phyloP scores from a whole-genome alignment of 2,113 vertebrate species.

The Pao palembangensis region DNA sequence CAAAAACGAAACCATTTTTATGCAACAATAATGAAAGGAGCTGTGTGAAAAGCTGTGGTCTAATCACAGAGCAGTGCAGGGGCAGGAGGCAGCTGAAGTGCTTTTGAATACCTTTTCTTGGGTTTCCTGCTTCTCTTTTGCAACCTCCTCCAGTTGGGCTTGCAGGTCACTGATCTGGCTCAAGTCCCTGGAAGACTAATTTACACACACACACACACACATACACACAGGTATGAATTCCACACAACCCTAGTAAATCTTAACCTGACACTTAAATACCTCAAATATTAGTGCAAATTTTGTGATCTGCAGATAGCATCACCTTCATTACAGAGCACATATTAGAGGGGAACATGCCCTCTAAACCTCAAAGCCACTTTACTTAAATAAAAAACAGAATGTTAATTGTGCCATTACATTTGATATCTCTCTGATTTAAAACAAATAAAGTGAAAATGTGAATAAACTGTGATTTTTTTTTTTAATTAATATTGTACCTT shows the following conservation, averaged over 20 bases:
- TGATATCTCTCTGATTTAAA: not conserved
- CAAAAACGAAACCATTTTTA: conserved; percentile 30
- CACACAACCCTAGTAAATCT: no score
- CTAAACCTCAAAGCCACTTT: conserved; percentile 12
- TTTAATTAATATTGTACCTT: not conserved
- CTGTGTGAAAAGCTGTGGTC: conserved; percentile 30
- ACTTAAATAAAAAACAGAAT: conserved; percentile 6
- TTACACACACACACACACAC: conserved; percentile 11
- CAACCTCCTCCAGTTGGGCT: conserved; percentile 88
- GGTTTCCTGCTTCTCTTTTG: conserved; percentile 94
- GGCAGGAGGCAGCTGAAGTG: conserved; percentile 24
- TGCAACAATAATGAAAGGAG: conserved; percentile 48
- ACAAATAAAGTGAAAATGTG: not conserved
- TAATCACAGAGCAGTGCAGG: conserved; percentile 52
- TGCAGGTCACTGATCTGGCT: conserved; percentile 96
- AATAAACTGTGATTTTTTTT: not conserved
- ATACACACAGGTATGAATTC: not conserved
- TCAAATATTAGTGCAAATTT: conserved; percentile 14
- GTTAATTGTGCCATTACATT: not conserved
- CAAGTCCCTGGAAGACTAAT: conserved; percentile 89
- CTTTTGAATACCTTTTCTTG: conserved; percentile 85
- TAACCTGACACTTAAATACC: not conserved
- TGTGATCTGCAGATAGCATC: conserved; percentile 41
- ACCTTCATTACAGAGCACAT: conserved; percentile 8
- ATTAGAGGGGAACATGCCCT: no score